Conservation (phyloP, 2,888 invertebrate species). For the Trissoscelio sp. region DNA sequence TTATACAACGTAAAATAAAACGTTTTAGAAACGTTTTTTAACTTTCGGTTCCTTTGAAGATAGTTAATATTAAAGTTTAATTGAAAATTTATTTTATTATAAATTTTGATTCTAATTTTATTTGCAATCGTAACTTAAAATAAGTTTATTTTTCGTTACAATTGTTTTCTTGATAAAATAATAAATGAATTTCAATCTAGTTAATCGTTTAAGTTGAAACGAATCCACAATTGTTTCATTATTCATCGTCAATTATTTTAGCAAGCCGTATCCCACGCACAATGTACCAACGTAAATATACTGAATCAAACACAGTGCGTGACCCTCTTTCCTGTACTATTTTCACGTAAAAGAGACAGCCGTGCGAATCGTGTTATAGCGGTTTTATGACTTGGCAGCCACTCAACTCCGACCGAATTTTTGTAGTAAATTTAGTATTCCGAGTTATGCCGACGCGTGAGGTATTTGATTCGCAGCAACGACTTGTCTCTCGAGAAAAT, state of each 20-base stretch:
- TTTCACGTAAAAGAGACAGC: constrained; percentile 67
- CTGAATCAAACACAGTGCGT: constrained; percentile 50
- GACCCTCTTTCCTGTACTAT: constrained; percentile 65
- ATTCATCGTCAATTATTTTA: constrained; percentile 56
- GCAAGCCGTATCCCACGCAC: constrained; percentile 51
- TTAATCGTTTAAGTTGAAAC: background rate
- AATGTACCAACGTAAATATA: constrained; percentile 44
- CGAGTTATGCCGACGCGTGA: constrained; percentile 59
- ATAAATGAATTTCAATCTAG: no score
- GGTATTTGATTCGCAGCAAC: constrained; percentile 49
- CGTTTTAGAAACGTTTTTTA: no score
- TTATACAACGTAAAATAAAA: no score
- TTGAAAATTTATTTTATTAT: no score
- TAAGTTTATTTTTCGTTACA: no score
- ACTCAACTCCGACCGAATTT: constrained; percentile 69
- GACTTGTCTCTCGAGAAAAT: constrained; percentile 51
- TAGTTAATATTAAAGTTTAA: no score
- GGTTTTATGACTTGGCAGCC: constrained; percentile 70
- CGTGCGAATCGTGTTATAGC: constrained; percentile 66
- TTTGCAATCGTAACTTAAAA: no score
- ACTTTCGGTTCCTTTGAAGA: no score
- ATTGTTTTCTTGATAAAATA: no score
- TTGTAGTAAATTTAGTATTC: constrained; percentile 70
- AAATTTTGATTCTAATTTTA: no score
- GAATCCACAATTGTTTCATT: constrained; percentile 34